phyloP scores from a whole-genome alignment of 2,113 vertebrate genomes.

The Psettodes erumei region DNA sequence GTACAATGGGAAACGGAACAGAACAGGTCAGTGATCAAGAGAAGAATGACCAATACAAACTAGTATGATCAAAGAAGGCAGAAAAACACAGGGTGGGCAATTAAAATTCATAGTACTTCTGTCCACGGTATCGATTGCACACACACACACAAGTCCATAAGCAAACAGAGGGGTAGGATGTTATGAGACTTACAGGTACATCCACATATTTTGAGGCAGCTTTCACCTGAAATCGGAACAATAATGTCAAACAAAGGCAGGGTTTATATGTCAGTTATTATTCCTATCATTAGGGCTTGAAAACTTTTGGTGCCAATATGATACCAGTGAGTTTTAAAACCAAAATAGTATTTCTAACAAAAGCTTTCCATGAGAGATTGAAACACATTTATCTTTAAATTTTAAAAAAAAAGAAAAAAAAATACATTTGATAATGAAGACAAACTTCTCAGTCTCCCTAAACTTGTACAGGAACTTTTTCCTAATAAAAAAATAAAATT shows the following conservation, averaged over 20 bases:
- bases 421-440: neutral
- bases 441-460: no score
- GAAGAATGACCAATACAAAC: slow-evolving; percentile 2
- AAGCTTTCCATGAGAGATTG: neutral
- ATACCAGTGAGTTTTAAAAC: neutral
- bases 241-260: slow-evolving; percentile 47
- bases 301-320: neutral
- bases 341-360: neutral
- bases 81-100: neutral
- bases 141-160: slow-evolving; percentile 40
- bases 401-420: no score
- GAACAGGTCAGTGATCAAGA: slow-evolving; percentile 28
- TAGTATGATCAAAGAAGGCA: slow-evolving; percentile 2
- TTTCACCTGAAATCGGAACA: slow-evolving; percentile 91
- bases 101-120: neutral
- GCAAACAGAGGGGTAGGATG: slow-evolving; percentile 13
- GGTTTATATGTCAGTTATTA: neutral
- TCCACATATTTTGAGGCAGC: slow-evolving; percentile 99
- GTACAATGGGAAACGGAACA: slow-evolving; percentile 65
- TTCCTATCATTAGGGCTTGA: neutral
- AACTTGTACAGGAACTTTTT: neutral
- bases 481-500: neutral
- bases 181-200: slow-evolving; percentile 94
- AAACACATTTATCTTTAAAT: neutral
- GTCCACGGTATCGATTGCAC: slow-evolving; percentile 4